Evolutionary conservation across 2,888 invertebrate species (phyloP).

Genomic region (Limnephilus rhombicus): DNA sequence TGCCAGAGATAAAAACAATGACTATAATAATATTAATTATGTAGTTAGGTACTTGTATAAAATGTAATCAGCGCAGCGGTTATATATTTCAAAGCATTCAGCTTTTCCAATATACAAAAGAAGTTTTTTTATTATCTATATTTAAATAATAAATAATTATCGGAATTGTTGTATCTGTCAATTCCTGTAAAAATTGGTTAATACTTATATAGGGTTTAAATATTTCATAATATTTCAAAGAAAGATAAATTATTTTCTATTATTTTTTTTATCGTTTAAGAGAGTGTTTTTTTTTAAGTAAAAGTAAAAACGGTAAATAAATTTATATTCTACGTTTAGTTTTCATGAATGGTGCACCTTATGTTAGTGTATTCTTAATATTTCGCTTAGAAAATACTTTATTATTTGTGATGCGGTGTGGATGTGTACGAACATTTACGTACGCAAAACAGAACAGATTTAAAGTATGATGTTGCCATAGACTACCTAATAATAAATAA

Average conservation of each 20-base stretch:
- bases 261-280: slow-evolving; percentile 48
- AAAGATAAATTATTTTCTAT: slow-evolving; percentile 24
- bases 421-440: slow-evolving; percentile 31
- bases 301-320: slow-evolving; percentile 57
- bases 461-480: neutral
- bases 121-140: slow-evolving; percentile 10
- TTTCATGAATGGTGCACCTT: slow-evolving; percentile 50
- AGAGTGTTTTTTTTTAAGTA: slow-evolving; percentile 54
- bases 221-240: slow-evolving; percentile 37
- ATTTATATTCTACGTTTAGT: slow-evolving; percentile 36
- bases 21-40: slow-evolving; percentile 12
- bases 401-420: slow-evolving; percentile 12
- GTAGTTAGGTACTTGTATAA: slow-evolving; percentile 42
- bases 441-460: slow-evolving; percentile 5
- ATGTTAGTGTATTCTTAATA: slow-evolving; percentile 50
- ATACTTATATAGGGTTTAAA: slow-evolving; percentile 46
- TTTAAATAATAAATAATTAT: slow-evolving; percentile 8
- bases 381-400: slow-evolving; percentile 54
- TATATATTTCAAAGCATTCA: slow-evolving; percentile 32
- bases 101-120: slow-evolving; percentile 33
- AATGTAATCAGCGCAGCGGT: slow-evolving; percentile 39
- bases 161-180: slow-evolving; percentile 5
- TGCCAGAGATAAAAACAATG: slow-evolving; percentile 32
- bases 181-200: slow-evolving; percentile 42
- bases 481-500: slow-evolving; percentile 9